phyloP scores from a whole-genome alignment of 2,113 vertebrate species.

The Rhinolophus ferrumequinum region DNA sequence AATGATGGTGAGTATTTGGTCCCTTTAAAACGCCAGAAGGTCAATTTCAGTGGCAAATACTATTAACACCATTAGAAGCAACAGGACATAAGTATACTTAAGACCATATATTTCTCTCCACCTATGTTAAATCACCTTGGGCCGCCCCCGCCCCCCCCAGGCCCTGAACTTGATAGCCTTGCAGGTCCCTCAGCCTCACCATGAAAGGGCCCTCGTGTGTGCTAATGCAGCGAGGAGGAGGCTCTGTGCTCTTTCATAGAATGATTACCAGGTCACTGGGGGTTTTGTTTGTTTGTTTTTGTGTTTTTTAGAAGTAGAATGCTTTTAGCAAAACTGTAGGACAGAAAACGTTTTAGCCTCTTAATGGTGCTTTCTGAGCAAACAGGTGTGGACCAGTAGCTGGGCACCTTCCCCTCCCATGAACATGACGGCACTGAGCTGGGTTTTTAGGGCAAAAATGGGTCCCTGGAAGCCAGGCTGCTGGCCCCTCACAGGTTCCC shows the following conservation, averaged over 20 bases:
- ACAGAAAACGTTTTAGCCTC: background rate
- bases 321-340: background rate
- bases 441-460: background rate
- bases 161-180: background rate
- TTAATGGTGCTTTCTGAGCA: background rate
- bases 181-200: accelerated
- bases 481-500: background rate
- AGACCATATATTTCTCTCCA: accelerated
- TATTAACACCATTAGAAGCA: background rate
- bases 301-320: background rate
- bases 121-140: accelerated
- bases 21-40: background rate
- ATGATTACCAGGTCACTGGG: accelerated
- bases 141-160: accelerated
- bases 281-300: background rate
- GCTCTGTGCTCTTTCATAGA: background rate
- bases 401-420: accelerated
- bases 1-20: background rate
- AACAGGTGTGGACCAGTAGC: background rate
- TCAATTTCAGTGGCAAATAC: background rate
- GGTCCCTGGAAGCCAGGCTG: background rate
- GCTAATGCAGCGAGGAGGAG: accelerated
- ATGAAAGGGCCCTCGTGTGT: accelerated
- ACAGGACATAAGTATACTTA: background rate
- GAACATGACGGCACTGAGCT: accelerated